Evolutionary conservation across 2,888 invertebrate species (phyloP).

Genomic region (Silvanus unidentatus): DNA sequence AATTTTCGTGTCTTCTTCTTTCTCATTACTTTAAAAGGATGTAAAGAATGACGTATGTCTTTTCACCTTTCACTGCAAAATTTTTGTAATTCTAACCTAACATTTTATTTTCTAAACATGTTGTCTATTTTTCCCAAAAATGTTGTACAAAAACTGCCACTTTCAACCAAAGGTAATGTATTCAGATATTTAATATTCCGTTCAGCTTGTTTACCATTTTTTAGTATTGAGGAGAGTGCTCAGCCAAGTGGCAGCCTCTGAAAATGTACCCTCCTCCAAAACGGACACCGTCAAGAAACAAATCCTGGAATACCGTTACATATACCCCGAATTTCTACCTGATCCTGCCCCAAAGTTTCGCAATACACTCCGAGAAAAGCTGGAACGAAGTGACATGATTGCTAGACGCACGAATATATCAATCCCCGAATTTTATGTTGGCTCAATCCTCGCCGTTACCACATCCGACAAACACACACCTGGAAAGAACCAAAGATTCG

Average conservation of each 20-base stretch:
- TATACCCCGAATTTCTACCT: constrained; percentile 90
- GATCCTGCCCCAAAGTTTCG: constrained; percentile 73
- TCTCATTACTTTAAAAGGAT: too few relatives aligned
- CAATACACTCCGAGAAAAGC: constrained; percentile 74
- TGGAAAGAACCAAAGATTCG: constrained; percentile 77
- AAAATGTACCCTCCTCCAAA: constrained; percentile 1
- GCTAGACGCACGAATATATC: constrained; percentile 72
- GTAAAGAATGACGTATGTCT: too few relatives aligned
- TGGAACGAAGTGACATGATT: constrained; percentile 92
- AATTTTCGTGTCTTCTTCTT: too few relatives aligned
- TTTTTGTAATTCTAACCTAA: too few relatives aligned
- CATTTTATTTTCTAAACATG: background rate
- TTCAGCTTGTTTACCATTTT: too few relatives aligned
- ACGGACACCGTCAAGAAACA: constrained; percentile 18
- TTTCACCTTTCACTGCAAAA: too few relatives aligned
- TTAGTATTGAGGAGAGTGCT: too few relatives aligned
- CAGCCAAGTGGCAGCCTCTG: too few relatives aligned
- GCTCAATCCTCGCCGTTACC: constrained; percentile 82
- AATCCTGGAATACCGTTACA: constrained; percentile 56
- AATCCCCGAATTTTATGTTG: constrained; percentile 98
- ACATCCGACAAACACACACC: constrained; percentile 80
- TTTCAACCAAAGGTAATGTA: background rate
- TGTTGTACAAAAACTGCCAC: background rate
- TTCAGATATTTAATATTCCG: background rate
- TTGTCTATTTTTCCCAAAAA: background rate